Percentiles rank a stretch among this genome's conserved stretches.
These are phyloP conservation scores for Helicolenus hilgendorfi DNA, from an alignment of 2,797 vertebrate species.

Conservation along the genomic window DNA sequence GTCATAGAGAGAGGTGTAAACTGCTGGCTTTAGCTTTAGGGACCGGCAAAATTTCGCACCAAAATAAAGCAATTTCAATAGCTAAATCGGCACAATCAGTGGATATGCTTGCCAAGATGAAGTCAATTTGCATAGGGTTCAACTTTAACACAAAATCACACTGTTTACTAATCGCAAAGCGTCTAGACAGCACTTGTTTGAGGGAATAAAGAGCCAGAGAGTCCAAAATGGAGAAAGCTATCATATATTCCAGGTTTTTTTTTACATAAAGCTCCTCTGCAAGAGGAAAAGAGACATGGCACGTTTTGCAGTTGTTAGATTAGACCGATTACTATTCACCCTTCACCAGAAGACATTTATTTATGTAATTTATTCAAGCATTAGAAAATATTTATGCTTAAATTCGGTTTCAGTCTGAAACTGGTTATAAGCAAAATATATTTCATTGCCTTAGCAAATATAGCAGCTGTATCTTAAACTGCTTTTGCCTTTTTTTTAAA, in stretches of 20 bases:
- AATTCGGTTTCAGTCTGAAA: background rate
- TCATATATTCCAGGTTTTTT: background rate
- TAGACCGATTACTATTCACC: background rate
- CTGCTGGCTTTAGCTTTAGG: slow-evolving; percentile 8
- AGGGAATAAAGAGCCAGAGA: background rate
- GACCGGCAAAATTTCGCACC: background rate
- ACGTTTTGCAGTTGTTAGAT: background rate
- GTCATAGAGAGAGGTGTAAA: slow-evolving; percentile 17
- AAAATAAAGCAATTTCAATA: background rate
- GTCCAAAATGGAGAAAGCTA: slow-evolving; percentile 6
- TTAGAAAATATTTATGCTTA: background rate
- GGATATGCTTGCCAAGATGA: background rate
- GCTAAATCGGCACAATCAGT: background rate
- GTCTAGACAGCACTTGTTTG: background rate
- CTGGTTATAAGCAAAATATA: background rate
- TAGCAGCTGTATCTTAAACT: background rate
- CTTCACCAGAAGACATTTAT: background rate
- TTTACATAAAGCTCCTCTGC: background rate
- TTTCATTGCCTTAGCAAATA: background rate
- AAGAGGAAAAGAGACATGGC: background rate
- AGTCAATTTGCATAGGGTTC: slow-evolving; percentile 23
- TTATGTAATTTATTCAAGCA: background rate
- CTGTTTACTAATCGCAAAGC: slow-evolving; percentile 1
- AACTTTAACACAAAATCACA: slow-evolving; percentile 19
- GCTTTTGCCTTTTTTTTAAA: background rate